Percentiles rank a stretch among this genome's conserved stretches.
Evolutionary conservation across 2,797 vertebrate genomes (phyloP).

Genomic region (Dromococcyx pavoninus): DNA sequence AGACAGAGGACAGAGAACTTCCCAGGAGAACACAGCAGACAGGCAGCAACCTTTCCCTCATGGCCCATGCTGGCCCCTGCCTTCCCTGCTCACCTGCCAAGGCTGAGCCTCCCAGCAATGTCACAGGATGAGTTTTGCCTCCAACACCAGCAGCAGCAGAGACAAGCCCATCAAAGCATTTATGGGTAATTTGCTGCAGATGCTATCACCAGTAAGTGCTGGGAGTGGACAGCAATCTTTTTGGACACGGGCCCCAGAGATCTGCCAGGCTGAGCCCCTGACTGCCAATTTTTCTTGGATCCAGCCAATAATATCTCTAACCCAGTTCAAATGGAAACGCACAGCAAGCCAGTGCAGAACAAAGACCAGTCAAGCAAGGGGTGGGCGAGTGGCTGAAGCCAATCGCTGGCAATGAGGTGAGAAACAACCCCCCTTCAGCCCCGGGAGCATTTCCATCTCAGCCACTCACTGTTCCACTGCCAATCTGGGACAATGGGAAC

Average conservation of each 20-base stretch:
- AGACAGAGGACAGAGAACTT: not conserved
- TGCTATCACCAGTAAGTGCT: not conserved
- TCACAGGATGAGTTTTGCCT: not conserved
- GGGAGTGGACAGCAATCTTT: not conserved
- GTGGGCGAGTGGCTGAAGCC: not conserved
- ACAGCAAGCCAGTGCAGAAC: not conserved
- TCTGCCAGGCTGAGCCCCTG: not conserved
- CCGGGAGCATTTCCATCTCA: not conserved
- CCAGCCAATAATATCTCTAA: not conserved
- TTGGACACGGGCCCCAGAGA: not conserved
- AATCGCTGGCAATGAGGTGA: not conserved
- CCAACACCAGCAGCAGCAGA: not conserved
- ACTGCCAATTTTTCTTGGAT: not conserved
- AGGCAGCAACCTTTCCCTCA: not conserved
- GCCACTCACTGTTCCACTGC: not conserved
- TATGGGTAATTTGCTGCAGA: not conserved
- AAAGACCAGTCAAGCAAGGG: not conserved
- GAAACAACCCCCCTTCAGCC: not conserved
- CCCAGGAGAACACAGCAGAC: not conserved
- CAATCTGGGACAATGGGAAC: not conserved
- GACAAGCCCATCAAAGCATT: not conserved
- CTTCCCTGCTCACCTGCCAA: not conserved
- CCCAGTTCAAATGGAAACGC: not conserved
- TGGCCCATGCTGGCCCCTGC: rapidly evolving
- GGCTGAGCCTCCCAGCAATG: not conserved